Percentiles rank a stretch among this genome's conserved stretches.
Conservation (phyloP, 1,140 invertebrate genomes). For the Notospermus geniculatus region DNA sequence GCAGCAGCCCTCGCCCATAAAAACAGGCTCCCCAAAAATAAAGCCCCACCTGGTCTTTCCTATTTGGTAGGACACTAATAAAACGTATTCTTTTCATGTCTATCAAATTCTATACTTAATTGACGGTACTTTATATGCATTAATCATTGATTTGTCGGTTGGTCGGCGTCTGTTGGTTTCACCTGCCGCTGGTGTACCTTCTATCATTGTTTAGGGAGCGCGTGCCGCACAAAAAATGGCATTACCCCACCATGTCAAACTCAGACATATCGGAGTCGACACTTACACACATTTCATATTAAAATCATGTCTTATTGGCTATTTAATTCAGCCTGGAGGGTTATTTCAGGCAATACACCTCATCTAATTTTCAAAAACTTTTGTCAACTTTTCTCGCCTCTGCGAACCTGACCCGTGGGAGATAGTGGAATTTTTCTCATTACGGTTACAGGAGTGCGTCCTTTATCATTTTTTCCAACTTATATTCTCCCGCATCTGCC, state of each 20-base stretch:
- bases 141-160: conserved; percentile 31
- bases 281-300: conserved; percentile 28
- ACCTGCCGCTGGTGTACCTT: conserved; percentile 32
- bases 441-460: no score
- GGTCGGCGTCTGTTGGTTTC: conserved; percentile 27
- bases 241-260: conserved; percentile 31
- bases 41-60: conserved; percentile 33
- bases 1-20: conserved; percentile 11
- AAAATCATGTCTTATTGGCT: no score
- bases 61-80: conserved; percentile 27
- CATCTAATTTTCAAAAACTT: no score
- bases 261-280: conserved; percentile 23
- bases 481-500: no score
- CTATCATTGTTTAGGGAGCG: conserved; percentile 30
- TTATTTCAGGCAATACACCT: no score
- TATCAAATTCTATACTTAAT: conserved; percentile 47
- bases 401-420: no score
- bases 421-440: no score
- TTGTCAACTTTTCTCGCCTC: no score
- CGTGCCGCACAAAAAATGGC: conserved; percentile 33
- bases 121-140: conserved; percentile 34
- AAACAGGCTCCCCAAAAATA: conserved; percentile 1
- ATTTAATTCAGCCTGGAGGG: no score
- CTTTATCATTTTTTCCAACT: no score
- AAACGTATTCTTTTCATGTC: conserved; percentile 42